phyloP scores from a whole-genome alignment of 2,797 vertebrate species.

The Ctenopoma kingsleyae region DNA sequence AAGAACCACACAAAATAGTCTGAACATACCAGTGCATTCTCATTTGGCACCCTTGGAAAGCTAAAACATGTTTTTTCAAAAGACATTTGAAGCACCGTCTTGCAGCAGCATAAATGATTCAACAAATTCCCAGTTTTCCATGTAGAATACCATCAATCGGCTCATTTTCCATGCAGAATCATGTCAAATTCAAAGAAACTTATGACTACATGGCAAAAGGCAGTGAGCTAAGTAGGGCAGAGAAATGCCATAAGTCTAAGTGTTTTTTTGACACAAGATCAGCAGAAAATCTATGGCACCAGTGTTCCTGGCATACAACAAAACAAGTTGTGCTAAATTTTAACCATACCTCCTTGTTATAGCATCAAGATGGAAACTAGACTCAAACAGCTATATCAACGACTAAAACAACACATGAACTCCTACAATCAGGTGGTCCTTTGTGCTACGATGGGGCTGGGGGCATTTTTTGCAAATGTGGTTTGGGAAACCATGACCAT shows the following conservation, averaged over 20 bases:
- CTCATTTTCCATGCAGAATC: conserved; percentile 24
- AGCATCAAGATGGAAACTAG: neutral
- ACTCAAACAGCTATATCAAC: neutral
- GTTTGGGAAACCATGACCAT: conserved; percentile 56
- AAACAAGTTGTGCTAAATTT: neutral
- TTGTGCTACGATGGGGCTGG: conserved; percentile 45
- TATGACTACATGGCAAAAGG: conserved; percentile 22
- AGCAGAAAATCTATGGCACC: conserved; percentile 39
- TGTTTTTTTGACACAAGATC: conserved; percentile 2
- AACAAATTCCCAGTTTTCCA: conserved; percentile 7
- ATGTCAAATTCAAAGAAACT: conserved; percentile 17
- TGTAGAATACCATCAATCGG: conserved; percentile 6
- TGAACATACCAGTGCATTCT: conserved; percentile 12
- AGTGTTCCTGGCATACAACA: conserved; percentile 19
- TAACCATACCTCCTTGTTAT: neutral
- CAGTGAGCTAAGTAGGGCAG: conserved; percentile 14
- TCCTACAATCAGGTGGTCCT: conserved; percentile 43
- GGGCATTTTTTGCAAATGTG: conserved; percentile 45
- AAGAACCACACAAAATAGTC: conserved; percentile 4
- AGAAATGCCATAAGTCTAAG: neutral
- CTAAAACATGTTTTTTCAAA: conserved; percentile 15
- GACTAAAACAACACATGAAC: neutral
- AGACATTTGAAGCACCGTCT: conserved; percentile 1
- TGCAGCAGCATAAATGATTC: conserved; percentile 34
- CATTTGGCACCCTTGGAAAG: conserved; percentile 11